Evolutionary conservation across 2,113 vertebrate species (phyloP).

Genomic region (Dissostichus mawsoni): DNA sequence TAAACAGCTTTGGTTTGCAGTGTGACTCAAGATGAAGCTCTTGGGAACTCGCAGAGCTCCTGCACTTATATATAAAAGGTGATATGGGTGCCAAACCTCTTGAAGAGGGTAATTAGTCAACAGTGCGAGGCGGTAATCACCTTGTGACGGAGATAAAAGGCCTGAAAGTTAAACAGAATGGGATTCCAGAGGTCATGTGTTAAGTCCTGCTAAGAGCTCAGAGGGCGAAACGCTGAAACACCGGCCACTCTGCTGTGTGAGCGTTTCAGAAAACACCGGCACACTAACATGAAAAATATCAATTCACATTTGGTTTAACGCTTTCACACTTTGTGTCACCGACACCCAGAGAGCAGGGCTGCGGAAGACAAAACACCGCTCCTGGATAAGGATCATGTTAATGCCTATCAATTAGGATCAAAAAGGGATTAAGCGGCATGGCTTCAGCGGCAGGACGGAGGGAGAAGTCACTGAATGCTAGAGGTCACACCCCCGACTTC

Average conservation of each 20-base stretch:
- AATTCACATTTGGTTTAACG: constrained; percentile 84
- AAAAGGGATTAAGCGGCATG: constrained; percentile 83
- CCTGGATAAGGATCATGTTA: constrained; percentile 83
- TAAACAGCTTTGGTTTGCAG: neutral
- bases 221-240: constrained; percentile 64
- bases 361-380: constrained; percentile 81
- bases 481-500: constrained; percentile 82
- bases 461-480: constrained; percentile 79
- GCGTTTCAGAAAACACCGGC: constrained; percentile 66
- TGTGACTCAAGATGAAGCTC: neutral
- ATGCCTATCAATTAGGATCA: constrained; percentile 86
- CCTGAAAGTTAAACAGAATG: constrained; percentile 64
- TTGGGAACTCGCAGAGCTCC: constrained; percentile 1
- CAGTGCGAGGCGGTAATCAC: constrained; percentile 65
- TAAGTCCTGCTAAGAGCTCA: constrained; percentile 81
- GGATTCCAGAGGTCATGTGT: constrained; percentile 74
- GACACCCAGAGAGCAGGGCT: constrained; percentile 76
- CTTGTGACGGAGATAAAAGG: constrained; percentile 68
- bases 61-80: constrained; percentile 32
- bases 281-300: constrained; percentile 83
- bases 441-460: constrained; percentile 74
- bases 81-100: constrained; percentile 57
- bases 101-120: constrained; percentile 74
- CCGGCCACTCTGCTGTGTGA: constrained; percentile 59
- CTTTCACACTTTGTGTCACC: constrained; percentile 83